Evolutionary conservation across 2,888 invertebrate genomes (phyloP), one percentile per base, ranked within the genome.

Genomic region (Furcula furcula): DNA sequence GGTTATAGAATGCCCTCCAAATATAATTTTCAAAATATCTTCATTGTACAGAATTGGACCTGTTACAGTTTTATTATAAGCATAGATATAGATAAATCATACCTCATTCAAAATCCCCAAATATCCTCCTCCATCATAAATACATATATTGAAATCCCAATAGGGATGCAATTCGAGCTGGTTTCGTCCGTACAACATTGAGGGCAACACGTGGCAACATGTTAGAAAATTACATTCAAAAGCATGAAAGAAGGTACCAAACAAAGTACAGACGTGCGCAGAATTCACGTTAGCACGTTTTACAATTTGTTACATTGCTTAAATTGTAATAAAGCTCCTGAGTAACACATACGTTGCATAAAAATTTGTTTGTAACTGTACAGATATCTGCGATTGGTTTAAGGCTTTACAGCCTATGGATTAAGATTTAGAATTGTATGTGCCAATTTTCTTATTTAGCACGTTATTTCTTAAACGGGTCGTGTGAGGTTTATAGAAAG

Each of bases 291-390:
- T 73, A 65, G 72, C 76, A 68, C 76, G 76, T 80, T 81, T 83
- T 78, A 85, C 82, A 83, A 85, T 85, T 85, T 83, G 83, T 85
- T 77, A 80, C 79, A 81, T 76, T 75, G 74, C 81, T 83, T 84
- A 83, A 82, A 85, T 84, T 84, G 82, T 84, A 83, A 83, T 84
- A 82, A 83, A 84, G 76, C 76, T 80, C 68, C 72, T 55, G 63
- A 72, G 80, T 76, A 81, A 82, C 78, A 76, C 74, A 78, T 76
- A 73, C 68, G 55, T 62, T 58, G 45, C 34, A 36, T 46, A 58
- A 36, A 46, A 60, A 57, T 42, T 46, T 52, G 34, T 33, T 37
- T 55, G 45, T 56, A 75, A 62, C 55, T 50, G 47, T 38, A 28
- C 4, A 2, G 6, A n/a, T 10, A 2, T 1, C 5, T 7, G 3